A percentile compares a stretch with the other conserved stretches of the same genome.
Evolutionary conservation across 2,113 vertebrate genomes (phyloP).

Genomic region (Caretta caretta): DNA sequence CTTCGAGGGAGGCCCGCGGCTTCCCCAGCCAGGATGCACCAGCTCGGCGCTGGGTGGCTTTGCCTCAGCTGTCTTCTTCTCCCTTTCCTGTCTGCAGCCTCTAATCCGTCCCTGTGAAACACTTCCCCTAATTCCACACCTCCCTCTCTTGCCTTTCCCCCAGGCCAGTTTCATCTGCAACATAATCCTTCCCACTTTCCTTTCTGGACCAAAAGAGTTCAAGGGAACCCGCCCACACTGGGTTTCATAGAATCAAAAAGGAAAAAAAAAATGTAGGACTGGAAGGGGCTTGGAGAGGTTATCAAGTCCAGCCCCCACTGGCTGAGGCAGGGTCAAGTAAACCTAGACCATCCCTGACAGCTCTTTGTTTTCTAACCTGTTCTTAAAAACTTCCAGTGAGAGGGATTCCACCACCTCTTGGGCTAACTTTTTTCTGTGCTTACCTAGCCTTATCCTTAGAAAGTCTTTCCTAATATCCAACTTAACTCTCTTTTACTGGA

Average conservation of each 20-base stretch:
- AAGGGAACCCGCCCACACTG: not conserved
- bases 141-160: too few species aligned
- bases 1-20: rapidly evolving
- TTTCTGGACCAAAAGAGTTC: not conserved
- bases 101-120: too few species aligned
- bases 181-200: not conserved
- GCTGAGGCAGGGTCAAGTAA: not conserved
- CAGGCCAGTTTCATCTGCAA: not conserved
- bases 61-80: not conserved
- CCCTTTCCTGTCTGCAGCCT: too few species aligned
- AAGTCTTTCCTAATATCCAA: not conserved
- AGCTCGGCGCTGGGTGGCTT: too few species aligned
- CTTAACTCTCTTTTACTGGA: not conserved
- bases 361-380: not conserved
- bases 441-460: not conserved
- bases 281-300: not conserved
- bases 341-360: not conserved
- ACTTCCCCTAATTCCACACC: not conserved
- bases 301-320: not conserved
- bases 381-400: not conserved
- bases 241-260: not conserved
- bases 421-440: not conserved
- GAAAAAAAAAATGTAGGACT: not conserved
- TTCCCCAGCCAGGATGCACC: rapidly evolving
- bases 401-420: not conserved